Conservation (phyloP, 2,888 invertebrate genomes). For the Tenthredo scrophulariae region DNA sequence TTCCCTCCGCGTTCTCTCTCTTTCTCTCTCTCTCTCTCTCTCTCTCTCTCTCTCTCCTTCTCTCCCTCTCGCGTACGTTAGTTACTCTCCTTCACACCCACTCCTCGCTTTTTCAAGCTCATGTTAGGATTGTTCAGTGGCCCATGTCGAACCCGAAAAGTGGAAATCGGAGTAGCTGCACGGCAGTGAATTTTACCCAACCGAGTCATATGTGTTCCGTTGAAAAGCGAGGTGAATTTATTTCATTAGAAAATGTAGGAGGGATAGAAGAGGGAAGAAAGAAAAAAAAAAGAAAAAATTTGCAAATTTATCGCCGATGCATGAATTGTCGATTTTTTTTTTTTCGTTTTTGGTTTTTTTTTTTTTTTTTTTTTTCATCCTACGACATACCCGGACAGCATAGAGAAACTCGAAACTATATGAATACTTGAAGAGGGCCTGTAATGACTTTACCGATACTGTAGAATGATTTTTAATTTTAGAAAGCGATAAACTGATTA, state of each 20-base stretch:
- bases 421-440: too few species aligned
- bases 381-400: not conserved
- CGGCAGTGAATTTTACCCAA: not conserved
- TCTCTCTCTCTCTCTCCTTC: conserved; percentile 72
- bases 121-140: conserved; percentile 6
- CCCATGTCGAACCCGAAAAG: conserved; percentile 16
- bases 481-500: too few species aligned
- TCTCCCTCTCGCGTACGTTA: conserved; percentile 36
- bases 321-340: not conserved
- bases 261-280: not conserved
- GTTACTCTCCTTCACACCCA: conserved; percentile 27
- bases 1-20: conserved; percentile 70
- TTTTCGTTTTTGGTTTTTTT: not conserved
- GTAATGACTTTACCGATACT: too few species aligned
- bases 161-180: not conserved
- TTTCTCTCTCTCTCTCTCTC: conserved; percentile 72
- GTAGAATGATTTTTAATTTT: too few species aligned
- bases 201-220: not conserved
- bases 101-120: conserved; percentile 44
- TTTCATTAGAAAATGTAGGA: not conserved
- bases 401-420: not conserved
- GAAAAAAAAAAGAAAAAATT: not conserved
- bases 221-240: not conserved
- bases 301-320: not conserved
- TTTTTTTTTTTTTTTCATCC: not conserved